A percentile compares a stretch with the other conserved stretches of the same genome.
Evolutionary conservation across 2,113 vertebrate species (phyloP).

Genomic region (Coturnix japonica): DNA sequence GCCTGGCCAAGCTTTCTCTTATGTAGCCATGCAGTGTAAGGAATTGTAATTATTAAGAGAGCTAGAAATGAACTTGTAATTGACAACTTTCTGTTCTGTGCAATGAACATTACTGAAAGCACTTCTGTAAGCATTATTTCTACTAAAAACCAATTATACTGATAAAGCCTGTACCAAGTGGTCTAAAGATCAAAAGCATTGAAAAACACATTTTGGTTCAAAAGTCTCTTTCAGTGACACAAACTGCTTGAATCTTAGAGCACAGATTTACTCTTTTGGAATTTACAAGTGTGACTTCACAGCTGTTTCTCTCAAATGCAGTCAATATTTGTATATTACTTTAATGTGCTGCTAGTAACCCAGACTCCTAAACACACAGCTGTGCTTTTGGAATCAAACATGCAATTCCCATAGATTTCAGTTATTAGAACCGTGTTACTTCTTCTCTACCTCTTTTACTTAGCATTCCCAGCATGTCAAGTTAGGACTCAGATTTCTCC

Average conservation of each 20-base stretch:
- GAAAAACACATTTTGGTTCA: neutral
- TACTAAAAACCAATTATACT: neutral
- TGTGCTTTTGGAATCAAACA: slow-evolving; percentile 12
- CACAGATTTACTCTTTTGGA: neutral
- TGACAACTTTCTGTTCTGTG: neutral
- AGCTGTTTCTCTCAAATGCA: slow-evolving; percentile 21
- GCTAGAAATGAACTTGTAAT: neutral
- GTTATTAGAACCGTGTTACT: neutral
- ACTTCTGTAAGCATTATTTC: neutral
- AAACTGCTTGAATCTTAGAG: neutral
- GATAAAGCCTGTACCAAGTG: neutral
- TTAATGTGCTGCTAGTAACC: slow-evolving; percentile 31
- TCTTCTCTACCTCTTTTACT: neutral
- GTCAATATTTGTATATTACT: slow-evolving; percentile 55
- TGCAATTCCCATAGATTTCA: neutral
- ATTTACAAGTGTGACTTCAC: slow-evolving; percentile 19
- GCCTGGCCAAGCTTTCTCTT: neutral
- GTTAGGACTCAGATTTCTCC: neutral
- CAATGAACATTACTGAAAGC: neutral
- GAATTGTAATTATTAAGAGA: neutral
- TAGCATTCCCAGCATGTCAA: slow-evolving; percentile 3
- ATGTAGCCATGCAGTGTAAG: neutral
- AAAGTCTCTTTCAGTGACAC: neutral
- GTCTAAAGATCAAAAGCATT: neutral
- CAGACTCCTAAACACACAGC: slow-evolving; percentile 20